Base-by-base conservation (phyloP, 2,113 vertebrate genomes). In the Hepsetus odoe region DNA sequence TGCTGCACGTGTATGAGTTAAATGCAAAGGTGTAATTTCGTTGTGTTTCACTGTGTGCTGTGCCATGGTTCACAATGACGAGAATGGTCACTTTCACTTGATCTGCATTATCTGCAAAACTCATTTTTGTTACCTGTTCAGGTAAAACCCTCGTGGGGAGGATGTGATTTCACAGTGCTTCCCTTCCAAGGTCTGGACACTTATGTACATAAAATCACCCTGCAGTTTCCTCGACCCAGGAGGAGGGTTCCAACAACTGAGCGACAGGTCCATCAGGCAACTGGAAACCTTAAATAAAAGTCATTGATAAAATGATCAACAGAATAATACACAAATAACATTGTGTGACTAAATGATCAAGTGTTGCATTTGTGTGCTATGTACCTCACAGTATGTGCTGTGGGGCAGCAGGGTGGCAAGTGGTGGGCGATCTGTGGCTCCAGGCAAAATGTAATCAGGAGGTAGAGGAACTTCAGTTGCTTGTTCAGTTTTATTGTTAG, bases 161-260 rank as follows among this genome's bases (percentile, higher is more conserved):
- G 94, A 93, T 55, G 94, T 94, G 80, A 95, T 85, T 49, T 94
- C 92, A 89, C 76, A 91, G 8, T 85, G 87, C 7, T 90, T 90
- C 20, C 92, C 93, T 82, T 95, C 94, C 51, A 88, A 83, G 8
- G 93, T 95, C 59, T 91, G 86, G 20, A 91, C 84, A 12, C 88
- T 91, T 72, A 95, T 86, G 82, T 95, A 95, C 84, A 94, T 38
- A 67, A 93, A 93, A 85, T 95, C 94, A 49, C 94, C 94, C 76
- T 94, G 94, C 76, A 95, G 77, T 82, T 93, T 94, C 78, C 94
- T 91, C 80, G 92, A 90, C 49, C 94, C 94, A 61, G 94, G 94
- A 49, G 93, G 92, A 1, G 94, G 94, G 80, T 93, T 93, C 94
- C 94, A 95, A 24, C 88, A 91, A 76, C 94, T 95, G 58, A 94